These are phyloP conservation scores for Leucophora obtusa DNA, from an alignment of 2,888 invertebrate genomes.

Conservation along the genomic window DNA sequence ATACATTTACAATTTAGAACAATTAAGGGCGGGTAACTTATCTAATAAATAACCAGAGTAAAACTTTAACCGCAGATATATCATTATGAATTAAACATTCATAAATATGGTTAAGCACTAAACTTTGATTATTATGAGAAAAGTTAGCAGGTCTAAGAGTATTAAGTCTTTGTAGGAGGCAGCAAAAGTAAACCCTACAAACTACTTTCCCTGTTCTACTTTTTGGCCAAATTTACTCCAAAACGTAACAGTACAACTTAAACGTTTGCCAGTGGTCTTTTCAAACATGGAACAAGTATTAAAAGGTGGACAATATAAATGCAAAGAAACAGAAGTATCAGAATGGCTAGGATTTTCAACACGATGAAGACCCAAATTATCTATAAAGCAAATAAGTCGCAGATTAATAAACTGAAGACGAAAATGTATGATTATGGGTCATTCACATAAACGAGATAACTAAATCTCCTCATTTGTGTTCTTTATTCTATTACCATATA, in stretches of 20 bases:
- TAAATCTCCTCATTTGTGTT: too few relatives aligned
- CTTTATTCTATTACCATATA: too few relatives aligned
- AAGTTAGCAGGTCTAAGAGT: too few relatives aligned
- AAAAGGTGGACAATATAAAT: conserved; percentile 97
- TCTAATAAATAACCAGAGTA: too few relatives aligned
- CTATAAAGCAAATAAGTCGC: conserved; percentile 79
- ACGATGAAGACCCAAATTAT: conserved; percentile 95
- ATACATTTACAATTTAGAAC: conserved; percentile 38
- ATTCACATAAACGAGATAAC: too few relatives aligned
- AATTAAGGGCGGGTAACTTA: too few relatives aligned
- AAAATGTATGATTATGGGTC: background rate
- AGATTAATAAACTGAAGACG: background rate
- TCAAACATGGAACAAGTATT: conserved; percentile 93
- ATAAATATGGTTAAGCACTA: too few relatives aligned
- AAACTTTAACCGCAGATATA: too few relatives aligned
- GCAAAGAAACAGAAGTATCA: conserved; percentile 93
- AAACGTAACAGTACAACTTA: conserved; percentile 88
- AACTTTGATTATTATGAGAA: too few relatives aligned
- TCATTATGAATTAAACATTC: too few relatives aligned
- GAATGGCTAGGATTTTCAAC: conserved; percentile 96
- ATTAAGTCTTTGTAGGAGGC: conserved; percentile 17
- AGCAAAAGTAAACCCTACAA: background rate
- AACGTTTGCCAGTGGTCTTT: conserved; percentile 90
- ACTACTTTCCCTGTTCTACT: conserved; percentile 13
- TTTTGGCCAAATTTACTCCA: conserved; percentile 90